These are phyloP conservation scores for Drosophila nr. perissopoda DNA, from an alignment of 2,888 invertebrate genomes.

Conservation along the genomic window DNA sequence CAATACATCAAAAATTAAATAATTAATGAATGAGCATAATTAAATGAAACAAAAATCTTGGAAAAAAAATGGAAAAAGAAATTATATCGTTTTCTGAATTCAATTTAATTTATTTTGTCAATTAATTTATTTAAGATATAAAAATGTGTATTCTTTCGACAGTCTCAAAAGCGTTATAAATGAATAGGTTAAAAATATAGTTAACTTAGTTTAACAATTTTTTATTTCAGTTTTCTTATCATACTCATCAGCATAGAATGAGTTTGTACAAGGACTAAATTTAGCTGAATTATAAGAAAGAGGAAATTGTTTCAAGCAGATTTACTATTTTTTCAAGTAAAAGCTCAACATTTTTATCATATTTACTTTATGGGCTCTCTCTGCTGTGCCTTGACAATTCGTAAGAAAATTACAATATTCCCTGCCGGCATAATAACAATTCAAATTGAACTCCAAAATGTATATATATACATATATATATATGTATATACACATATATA, in stretches of 20 bases:
- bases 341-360: background rate
- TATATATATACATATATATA: background rate
- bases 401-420: slow-evolving; percentile 15
- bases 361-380: background rate
- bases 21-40: background rate
- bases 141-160: background rate
- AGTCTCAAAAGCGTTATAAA: no score
- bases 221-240: no score
- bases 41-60: background rate
- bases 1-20: background rate
- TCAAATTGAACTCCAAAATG: slow-evolving; percentile 28
- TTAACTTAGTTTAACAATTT: background rate
- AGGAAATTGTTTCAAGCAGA: background rate
- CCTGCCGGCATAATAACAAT: slow-evolving; percentile 12
- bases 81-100: background rate
- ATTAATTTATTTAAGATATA: background rate
- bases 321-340: background rate
- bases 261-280: background rate
- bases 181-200: background rate
- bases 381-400: background rate
- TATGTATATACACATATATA: background rate
- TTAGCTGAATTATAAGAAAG: background rate
- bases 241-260: background rate
- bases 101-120: background rate
- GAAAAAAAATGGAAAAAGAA: background rate